A percentile compares a stretch with the other conserved stretches of the same genome.
Conservation (phyloP, 2,888 invertebrate genomes). For the Hermaeophaga mercurialis region DNA sequence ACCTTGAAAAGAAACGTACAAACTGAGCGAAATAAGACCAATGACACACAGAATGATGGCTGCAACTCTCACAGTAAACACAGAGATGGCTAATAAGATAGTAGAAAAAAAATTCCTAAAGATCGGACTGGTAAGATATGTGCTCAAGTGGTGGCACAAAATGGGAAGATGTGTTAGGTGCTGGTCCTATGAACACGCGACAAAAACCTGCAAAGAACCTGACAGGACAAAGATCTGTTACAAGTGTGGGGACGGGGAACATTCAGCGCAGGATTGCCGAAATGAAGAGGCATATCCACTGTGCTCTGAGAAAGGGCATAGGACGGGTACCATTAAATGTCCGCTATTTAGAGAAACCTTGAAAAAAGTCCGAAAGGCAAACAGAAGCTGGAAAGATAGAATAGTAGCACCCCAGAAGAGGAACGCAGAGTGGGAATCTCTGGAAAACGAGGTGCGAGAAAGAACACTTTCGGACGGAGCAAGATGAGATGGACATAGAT, state of each 20-base stretch:
- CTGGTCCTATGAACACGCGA: slow-evolving; percentile 16
- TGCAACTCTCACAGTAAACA: background rate
- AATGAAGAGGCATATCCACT: slow-evolving; percentile 3
- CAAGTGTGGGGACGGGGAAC: slow-evolving; percentile 7
- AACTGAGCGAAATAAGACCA: slow-evolving; percentile 8
- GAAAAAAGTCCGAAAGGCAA: background rate
- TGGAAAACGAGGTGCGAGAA: background rate
- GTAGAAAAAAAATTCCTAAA: background rate
- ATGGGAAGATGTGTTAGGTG: slow-evolving; percentile 7
- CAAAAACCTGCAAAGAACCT: background rate
- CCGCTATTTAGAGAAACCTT: slow-evolving; percentile 9
- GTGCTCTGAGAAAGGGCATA: slow-evolving; percentile 6
- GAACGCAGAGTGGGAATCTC: background rate
- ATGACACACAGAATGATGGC: slow-evolving; percentile 6
- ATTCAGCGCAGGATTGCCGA: background rate
- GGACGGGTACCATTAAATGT: slow-evolving; percentile 1
- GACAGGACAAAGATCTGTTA: slow-evolving; percentile 5
- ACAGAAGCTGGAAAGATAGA: background rate
- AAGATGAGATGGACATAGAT: too few species aligned
- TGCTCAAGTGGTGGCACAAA: background rate
- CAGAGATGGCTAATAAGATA: background rate
- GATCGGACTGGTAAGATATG: slow-evolving; percentile 4
- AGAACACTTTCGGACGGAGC: too few species aligned
- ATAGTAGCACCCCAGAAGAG: slow-evolving; percentile 2
- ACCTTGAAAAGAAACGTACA: background rate